Base-by-base conservation (phyloP, 1,140 invertebrate species). In the Schlechtendalia chinensis region DNA sequence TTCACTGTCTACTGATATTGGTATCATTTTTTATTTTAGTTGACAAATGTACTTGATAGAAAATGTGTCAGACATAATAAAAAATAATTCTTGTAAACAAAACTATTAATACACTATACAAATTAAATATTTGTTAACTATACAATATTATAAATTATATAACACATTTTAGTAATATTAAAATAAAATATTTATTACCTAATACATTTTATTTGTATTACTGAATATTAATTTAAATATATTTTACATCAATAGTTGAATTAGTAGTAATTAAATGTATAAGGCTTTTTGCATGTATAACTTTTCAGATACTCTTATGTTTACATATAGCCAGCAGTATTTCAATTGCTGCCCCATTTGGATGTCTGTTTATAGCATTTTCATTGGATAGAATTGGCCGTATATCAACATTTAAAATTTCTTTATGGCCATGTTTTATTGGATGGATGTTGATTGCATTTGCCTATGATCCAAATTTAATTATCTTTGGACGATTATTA, bases 371-470 rank as follows among this genome's bases (percentile, higher is more conserved):
- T 17, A 87, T 87, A 56, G 87, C 89, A n/a, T 88, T 88, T 81
- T 82, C 89, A 5, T 90, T 92, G 85, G 91, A 92, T 82, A 86
- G 84, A 24, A 83, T 91, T 50, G 91, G 92, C 19, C 84, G 91
- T 72, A 86, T 90, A 83, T 87, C 86, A 72, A 89, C 90, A 0
- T 87, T 93, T 16, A 87, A 90, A 83, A 81, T 91, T 5, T 87
- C 89, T 0, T 85, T 88, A 1, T 83, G 92, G 16, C 90, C 91
- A 3, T 91, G 88, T 80, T 82, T 90, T 0, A 72, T 88, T 5
- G 91, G 91, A 3, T 93, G 90, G 89, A 83, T 89, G 0, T 81
- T 90, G 3, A 90, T 92, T 39, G 89, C 89, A 0, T 83, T 85
- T 45, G 85, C 88, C 1, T 82, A 82, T 4, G 86, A 87, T 83